Evolutionary conservation across 1,140 invertebrate species (phyloP).

Genomic region (Leptoteleia sp.): DNA sequence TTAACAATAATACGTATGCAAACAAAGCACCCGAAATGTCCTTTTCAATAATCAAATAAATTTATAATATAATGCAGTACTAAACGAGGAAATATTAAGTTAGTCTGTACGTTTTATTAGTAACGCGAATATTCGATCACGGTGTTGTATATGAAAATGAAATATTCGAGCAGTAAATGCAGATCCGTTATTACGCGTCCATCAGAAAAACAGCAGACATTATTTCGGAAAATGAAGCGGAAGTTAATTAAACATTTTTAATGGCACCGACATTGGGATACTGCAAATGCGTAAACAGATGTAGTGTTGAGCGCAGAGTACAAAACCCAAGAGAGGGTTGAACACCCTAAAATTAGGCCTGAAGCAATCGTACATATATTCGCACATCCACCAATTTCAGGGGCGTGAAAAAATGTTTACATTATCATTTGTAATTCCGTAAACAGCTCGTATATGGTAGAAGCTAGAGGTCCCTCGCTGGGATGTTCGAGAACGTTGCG

Average conservation of each 20-base stretch:
- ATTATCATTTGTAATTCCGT: conserved; percentile 81
- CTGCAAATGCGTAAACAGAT: conserved; percentile 68
- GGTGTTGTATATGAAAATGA: too few species aligned
- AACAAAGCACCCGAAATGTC: too few species aligned
- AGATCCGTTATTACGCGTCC: too few species aligned
- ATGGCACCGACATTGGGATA: conserved; percentile 65
- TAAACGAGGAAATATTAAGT: too few species aligned
- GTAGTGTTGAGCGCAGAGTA: conserved; percentile 68
- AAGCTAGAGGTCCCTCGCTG: conserved; percentile 46
- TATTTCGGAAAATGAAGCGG: too few species aligned
- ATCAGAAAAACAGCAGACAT: too few species aligned
- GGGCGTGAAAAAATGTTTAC: conserved; percentile 81
- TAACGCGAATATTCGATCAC: too few species aligned
- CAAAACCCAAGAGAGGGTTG: conserved; percentile 70
- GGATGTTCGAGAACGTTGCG: conserved; percentile 70
- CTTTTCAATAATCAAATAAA: too few species aligned
- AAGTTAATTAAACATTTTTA: conserved; percentile 33
- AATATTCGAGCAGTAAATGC: too few species aligned
- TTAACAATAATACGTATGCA: too few species aligned
- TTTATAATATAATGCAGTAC: too few species aligned
- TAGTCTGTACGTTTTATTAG: too few species aligned
- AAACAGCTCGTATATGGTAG: conserved; percentile 71
- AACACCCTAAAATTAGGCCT: conserved; percentile 81
- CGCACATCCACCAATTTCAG: conserved; percentile 70
- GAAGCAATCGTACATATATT: conserved; percentile 66